Conservation (phyloP, 2,113 vertebrate species). For the Rafetus swinhoei region DNA sequence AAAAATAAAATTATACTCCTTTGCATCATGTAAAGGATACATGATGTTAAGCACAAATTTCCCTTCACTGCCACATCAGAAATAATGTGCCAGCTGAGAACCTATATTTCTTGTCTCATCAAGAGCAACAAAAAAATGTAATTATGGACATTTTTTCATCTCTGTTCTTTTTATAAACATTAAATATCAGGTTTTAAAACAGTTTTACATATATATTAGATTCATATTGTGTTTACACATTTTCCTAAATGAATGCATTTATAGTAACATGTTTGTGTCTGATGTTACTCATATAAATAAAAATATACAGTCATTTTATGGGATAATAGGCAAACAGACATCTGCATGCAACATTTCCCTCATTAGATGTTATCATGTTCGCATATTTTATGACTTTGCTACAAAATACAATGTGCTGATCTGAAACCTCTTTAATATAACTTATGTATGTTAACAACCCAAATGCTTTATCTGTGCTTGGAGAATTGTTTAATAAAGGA, state of each 20-base stretch:
- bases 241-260: slow-evolving; percentile 61
- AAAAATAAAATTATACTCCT: slow-evolving; percentile 63
- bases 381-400: slow-evolving; percentile 68
- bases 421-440: slow-evolving; percentile 67
- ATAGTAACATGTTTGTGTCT: slow-evolving; percentile 61
- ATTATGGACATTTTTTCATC: slow-evolving; percentile 17
- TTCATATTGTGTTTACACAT: slow-evolving; percentile 54
- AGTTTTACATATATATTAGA: slow-evolving; percentile 57
- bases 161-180: slow-evolving; percentile 53
- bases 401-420: slow-evolving; percentile 69
- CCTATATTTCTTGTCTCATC: slow-evolving; percentile 45
- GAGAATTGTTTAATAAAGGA: slow-evolving; percentile 37
- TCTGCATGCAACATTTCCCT: slow-evolving; percentile 71
- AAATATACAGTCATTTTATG: slow-evolving; percentile 70
- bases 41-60: slow-evolving; percentile 57
- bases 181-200: slow-evolving; percentile 63
- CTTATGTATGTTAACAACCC: slow-evolving; percentile 57
- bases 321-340: slow-evolving; percentile 73
- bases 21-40: slow-evolving; percentile 50
- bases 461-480: slow-evolving; percentile 54
- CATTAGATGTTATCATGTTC: slow-evolving; percentile 71
- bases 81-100: slow-evolving; percentile 35
- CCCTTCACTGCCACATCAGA: slow-evolving; percentile 40
- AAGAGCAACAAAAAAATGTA: not conserved
- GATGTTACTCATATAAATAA: slow-evolving; percentile 70